These are phyloP conservation scores for Leucophora obtusa DNA, from an alignment of 2,888 invertebrate genomes.

Conservation along the genomic window DNA sequence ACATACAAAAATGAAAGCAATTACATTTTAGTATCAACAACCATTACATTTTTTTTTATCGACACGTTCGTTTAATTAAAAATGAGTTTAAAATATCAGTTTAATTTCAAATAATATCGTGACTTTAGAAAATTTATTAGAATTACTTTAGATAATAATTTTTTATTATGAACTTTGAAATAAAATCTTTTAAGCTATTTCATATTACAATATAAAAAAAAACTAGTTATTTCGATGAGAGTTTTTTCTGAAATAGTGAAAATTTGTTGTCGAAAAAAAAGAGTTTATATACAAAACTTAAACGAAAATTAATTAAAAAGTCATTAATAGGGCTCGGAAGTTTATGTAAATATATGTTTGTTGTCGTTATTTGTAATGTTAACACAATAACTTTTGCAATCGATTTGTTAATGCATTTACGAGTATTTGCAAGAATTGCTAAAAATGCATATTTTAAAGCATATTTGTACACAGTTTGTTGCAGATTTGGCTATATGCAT, in stretches of 20 bases:
- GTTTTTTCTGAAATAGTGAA: neutral
- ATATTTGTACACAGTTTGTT: no score
- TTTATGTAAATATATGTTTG: no score
- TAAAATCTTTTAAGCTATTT: no score
- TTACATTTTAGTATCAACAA: conserved; percentile 8
- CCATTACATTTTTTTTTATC: neutral
- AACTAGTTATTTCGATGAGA: neutral
- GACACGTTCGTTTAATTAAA: conserved; percentile 20
- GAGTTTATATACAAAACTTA: neutral
- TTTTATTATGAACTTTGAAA: neutral
- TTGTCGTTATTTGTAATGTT: no score
- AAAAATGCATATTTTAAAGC: no score
- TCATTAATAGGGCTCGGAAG: no score
- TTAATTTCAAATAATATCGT: neutral
- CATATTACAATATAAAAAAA: neutral
- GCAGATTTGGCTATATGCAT: no score
- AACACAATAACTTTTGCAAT: no score
- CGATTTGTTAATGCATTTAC: no score
- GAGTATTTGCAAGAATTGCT: no score
- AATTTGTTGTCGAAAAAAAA: neutral
- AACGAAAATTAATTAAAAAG: neutral
- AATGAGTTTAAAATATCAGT: neutral
- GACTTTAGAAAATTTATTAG: neutral
- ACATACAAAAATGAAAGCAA: conserved; percentile 10
- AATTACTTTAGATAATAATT: neutral